Percentiles rank a stretch among this genome's conserved stretches.
Evolutionary conservation across 1,140 invertebrate genomes (phyloP).

Genomic region (Drosophila trapezifrons): DNA sequence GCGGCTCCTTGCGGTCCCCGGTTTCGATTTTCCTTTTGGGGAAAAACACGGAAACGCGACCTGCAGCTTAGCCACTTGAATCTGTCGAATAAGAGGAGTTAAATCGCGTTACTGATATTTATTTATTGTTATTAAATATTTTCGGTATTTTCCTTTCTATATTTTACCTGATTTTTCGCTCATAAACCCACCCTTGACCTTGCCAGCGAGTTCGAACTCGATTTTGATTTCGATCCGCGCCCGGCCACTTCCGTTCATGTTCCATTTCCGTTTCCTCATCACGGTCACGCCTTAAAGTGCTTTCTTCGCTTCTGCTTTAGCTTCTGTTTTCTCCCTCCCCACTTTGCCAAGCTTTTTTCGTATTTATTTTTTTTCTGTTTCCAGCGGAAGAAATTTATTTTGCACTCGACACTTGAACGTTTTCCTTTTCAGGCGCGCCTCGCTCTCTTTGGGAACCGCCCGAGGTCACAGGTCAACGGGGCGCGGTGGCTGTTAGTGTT

Average conservation of each 20-base stretch:
- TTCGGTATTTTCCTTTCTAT: too few species aligned
- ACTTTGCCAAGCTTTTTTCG: not conserved
- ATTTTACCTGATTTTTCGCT: too few species aligned
- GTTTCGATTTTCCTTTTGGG: not conserved
- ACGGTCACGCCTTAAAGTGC: conserved; percentile 47
- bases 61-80: conserved; percentile 11
- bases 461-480: conserved; percentile 9
- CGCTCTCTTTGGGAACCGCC: conserved; percentile 7
- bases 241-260: conserved; percentile 53
- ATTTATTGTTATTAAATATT: not conserved
- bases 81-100: not conserved
- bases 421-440: conserved; percentile 34
- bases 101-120: not conserved
- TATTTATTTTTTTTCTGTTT: not conserved
- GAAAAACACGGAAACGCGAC: not conserved
- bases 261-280: conserved; percentile 76
- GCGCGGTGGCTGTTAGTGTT: conserved; percentile 21
- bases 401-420: conserved; percentile 62
- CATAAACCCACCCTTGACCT: not conserved
- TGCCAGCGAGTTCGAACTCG: not conserved
- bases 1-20: conserved; percentile 40
- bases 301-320: not conserved
- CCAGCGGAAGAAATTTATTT: conserved; percentile 66
- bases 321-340: not conserved
- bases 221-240: not conserved